Conservation (phyloP, 2,888 invertebrate species). For the Furcula furcula region DNA sequence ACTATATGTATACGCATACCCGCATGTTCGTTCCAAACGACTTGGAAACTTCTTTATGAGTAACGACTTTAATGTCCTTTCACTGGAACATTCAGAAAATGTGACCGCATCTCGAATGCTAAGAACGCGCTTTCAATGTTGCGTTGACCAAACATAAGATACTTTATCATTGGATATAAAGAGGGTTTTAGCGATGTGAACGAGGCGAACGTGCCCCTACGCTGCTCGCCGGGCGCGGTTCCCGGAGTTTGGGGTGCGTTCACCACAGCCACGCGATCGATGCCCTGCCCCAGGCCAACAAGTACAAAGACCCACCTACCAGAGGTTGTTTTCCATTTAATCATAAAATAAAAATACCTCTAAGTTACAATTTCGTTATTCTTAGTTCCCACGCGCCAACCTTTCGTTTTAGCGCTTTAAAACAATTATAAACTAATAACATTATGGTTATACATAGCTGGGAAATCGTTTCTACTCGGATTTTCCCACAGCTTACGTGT, state of each 20-base stretch:
- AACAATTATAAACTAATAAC: not conserved
- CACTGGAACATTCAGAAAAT: constrained; percentile 13
- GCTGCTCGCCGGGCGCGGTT: constrained; percentile 52
- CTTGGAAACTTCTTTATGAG: constrained; percentile 39
- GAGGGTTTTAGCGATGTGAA: constrained; percentile 49
- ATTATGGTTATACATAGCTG: constrained; percentile 32
- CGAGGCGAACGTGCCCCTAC: constrained; percentile 48
- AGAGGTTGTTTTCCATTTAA: constrained; percentile 48
- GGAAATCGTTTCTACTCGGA: constrained; percentile 40
- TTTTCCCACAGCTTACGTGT: constrained; percentile 52
- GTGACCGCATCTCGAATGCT: constrained; percentile 16
- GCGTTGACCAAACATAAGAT: constrained; percentile 28
- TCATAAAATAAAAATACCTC: constrained; percentile 30
- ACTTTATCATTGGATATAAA: constrained; percentile 46
- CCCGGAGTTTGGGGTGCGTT: constrained; percentile 70
- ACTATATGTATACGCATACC: constrained; percentile 53
- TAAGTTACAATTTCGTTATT: not conserved
- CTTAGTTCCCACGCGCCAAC: not conserved
- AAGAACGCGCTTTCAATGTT: constrained; percentile 17
- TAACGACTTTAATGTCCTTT: constrained; percentile 16
- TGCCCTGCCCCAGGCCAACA: constrained; percentile 59
- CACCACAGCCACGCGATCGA: constrained; percentile 72
- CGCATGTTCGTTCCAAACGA: constrained; percentile 34
- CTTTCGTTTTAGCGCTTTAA: not conserved
- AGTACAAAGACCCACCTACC: constrained; percentile 57